Base-by-base conservation (phyloP, 1,140 invertebrate genomes). In the Chionoecetes opilio region DNA sequence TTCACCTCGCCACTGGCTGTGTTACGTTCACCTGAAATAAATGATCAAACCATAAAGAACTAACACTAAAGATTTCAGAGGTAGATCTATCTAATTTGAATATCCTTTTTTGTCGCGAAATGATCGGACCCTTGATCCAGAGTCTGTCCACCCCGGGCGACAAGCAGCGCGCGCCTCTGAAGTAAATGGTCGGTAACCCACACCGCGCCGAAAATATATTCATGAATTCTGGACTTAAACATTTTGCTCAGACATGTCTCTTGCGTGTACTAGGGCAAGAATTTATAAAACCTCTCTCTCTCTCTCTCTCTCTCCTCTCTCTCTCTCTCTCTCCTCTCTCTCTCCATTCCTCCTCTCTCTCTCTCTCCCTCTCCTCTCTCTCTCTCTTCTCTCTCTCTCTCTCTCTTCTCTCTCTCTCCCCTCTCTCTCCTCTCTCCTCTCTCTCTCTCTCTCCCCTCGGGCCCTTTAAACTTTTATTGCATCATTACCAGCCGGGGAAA, bases 371-470 rank as follows among this genome's bases (percentile, higher is more conserved):
- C 41, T 46, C 41, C 41, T 46, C 5, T 46, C 41, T 8, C 63
- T 75, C 1, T 5, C n/a, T 75, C 63, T 26, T 75, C 9, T 75
- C 11, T 75, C 21, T 21, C 63, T 75, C 63, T 21, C 63, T 75
- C 63, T 21, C 63, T n/a, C n/a, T 26, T 75, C 63, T 75, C 63
- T 75, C 63, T 75, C 63, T 75, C 63, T 75, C 63, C n/a, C n/a
- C 63, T 75, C 63, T 75, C 63, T 75, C 63, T 75, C 63, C 63
- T 75, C 63, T 75, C 63, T 75, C 63, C 63, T 75, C 63, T 75
- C 63, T 75, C 63, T 75, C 63, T 75, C 63, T 75, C 63, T 75
- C 63, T 75, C 63, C n/a, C 63, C 41, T 46, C 41, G 41, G 5
- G 5, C 41, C 41, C 41, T 46, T 46, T 46, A 5, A 46, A 46